Evolutionary conservation across 2,797 vertebrate species (phyloP).

Genomic region (Oreonectes daqikongensis): DNA sequence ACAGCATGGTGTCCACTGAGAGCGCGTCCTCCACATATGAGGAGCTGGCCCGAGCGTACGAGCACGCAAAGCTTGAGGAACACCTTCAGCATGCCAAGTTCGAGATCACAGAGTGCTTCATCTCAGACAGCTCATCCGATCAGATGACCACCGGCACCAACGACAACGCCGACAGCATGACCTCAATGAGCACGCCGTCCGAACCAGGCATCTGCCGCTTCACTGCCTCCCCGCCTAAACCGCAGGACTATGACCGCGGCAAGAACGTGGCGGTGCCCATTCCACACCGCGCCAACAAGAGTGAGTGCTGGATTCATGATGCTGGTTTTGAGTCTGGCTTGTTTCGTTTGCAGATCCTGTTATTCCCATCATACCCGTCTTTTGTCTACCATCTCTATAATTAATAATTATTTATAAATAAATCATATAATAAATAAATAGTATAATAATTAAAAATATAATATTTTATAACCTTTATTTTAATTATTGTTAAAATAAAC

Average conservation of each 20-base stretch:
- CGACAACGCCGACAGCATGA: conserved; percentile 98
- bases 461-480: too few relatives aligned
- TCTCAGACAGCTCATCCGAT: conserved; percentile 96
- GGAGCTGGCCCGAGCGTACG: conserved; percentile 94
- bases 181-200: conserved; percentile 97
- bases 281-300: conserved; percentile 95
- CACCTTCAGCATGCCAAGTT: conserved; percentile 97
- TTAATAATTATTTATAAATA: too few relatives aligned
- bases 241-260: conserved; percentile 94
- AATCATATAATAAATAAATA: too few relatives aligned
- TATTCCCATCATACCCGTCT: too few relatives aligned
- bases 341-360: too few relatives aligned
- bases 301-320: conserved; percentile 63
- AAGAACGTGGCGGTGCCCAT: conserved; percentile 98
- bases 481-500: too few relatives aligned
- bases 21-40: conserved; percentile 98
- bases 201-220: conserved; percentile 98
- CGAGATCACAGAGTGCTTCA: conserved; percentile 98
- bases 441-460: too few relatives aligned
- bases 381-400: too few relatives aligned
- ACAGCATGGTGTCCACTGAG: conserved; percentile 99
- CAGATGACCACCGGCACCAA: conserved; percentile 99
- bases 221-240: conserved; percentile 95
- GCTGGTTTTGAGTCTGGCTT: too few relatives aligned
- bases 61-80: conserved; percentile 98